Base-by-base conservation (phyloP, 2,888 invertebrate genomes). In the Euspilapteryx auroguttella region DNA sequence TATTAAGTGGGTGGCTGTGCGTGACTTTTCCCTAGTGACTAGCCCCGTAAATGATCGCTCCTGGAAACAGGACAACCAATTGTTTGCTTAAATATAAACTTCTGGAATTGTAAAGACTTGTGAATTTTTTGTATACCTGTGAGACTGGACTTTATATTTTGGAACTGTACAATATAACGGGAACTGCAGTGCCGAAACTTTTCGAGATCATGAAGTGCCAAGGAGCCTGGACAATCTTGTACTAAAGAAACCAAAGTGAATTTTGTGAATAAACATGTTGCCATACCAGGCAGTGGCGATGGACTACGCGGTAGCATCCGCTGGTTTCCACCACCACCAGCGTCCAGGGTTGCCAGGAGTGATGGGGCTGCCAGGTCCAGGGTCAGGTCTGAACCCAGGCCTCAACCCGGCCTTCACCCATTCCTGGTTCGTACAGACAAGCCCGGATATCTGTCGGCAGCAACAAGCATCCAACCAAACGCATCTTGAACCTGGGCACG, bases 401-500 rank as follows among this genome's bases (percentile, higher is more conserved):
- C 56, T 80, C 48, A 62, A 75, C 69, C 85, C 92, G 55, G 87
- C 87, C 55, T 93, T 92, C 82, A 88, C 90, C 64, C 92, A 93
- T 83, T 92, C 92, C 80, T 93, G 93, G 93, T 89, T 92, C 85
- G 90, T 91, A 80, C 84, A 76, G 76, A 69, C 83, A 78, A 87
- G 88, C 80, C 89, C 89, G 86, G 90, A 91, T 82, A 85, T 91
- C 80, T 90, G 90, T 85, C 85, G 80, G 65, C 86, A 89, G 83
- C 88, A 89, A 79, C 80, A 79, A 81, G 81, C 79, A 78, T 80
- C 80, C 66, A 78, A 76, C 69, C 77, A 76, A 69, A 83, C 86
- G 82, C 85, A 86, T 82, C 86, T 91, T 81, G 90, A 91, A 84
- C 89, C 90, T 82, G 91, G 91, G 91, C 89, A 89, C 86, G 89